phyloP scores from a whole-genome alignment of 1,140 invertebrate genomes.

The Gyrodactylus salaris region DNA sequence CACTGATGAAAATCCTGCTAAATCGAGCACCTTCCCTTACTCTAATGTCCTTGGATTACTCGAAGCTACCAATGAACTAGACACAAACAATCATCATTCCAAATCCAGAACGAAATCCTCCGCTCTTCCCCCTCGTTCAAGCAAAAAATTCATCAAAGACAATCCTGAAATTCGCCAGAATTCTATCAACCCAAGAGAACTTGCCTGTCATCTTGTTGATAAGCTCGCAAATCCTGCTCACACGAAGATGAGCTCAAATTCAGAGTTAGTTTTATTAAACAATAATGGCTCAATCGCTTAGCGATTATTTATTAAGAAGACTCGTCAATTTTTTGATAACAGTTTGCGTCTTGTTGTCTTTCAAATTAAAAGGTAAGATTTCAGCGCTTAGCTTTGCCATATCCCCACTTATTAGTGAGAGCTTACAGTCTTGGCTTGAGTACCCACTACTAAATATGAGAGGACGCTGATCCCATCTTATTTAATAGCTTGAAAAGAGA shows the following conservation, averaged over 20 bases:
- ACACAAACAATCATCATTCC: not conserved
- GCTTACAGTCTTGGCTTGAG: too few relatives aligned
- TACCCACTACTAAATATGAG: too few relatives aligned
- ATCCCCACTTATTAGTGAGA: too few relatives aligned
- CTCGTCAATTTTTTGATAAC: not conserved
- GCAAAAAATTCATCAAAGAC: not conserved
- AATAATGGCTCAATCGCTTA: not conserved
- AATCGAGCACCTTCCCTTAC: not conserved
- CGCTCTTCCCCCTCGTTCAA: not conserved
- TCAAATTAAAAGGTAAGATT: not conserved
- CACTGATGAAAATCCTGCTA: not conserved
- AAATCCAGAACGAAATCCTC: not conserved
- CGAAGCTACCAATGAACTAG: not conserved
- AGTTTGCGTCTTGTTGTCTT: not conserved
- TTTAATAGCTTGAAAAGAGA: not conserved
- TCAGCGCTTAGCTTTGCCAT: too few relatives aligned
- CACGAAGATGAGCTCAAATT: not conserved
- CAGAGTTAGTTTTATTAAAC: too few relatives aligned
- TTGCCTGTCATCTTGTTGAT: not conserved
- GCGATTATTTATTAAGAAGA: not conserved
- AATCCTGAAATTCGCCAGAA: not conserved
- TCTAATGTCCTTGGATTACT: not conserved
- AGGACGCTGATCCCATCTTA: too few relatives aligned
- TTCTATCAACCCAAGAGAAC: not conserved
- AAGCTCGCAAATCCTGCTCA: not conserved